Percentiles rank a stretch among this genome's conserved stretches.
phyloP scores from a whole-genome alignment of 1,140 invertebrate species.

The Cotesia glomerata region DNA sequence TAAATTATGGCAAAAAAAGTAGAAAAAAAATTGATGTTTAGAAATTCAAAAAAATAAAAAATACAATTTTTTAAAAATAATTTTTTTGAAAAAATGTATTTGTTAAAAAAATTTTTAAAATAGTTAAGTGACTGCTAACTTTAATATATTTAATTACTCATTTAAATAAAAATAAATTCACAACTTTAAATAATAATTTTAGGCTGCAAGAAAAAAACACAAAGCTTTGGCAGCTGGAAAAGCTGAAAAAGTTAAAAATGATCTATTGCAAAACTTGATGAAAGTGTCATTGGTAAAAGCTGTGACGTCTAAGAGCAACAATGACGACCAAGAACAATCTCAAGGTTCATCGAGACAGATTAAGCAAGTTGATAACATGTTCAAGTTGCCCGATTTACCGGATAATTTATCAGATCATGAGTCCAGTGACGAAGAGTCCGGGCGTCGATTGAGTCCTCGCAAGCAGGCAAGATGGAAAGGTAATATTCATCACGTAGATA shows the following conservation, averaged over 20 bases:
- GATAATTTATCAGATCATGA: slow-evolving; percentile 51
- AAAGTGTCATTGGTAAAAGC: slow-evolving; percentile 62
- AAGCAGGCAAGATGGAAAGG: slow-evolving; percentile 65
- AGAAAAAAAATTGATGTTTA: too few relatives aligned
- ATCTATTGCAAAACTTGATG: slow-evolving; percentile 73
- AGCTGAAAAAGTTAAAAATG: slow-evolving; percentile 75
- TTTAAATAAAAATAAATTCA: too few relatives aligned
- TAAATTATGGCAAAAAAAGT: too few relatives aligned
- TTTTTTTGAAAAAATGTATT: too few relatives aligned
- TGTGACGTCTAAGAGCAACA: slow-evolving; percentile 51
- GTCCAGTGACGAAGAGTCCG: slow-evolving; percentile 52
- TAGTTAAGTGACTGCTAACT: too few relatives aligned
- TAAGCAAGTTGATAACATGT: slow-evolving; percentile 65
- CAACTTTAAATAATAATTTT: slow-evolving; percentile 37
- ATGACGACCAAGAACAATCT: not conserved
- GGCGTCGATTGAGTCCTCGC: slow-evolving; percentile 56
- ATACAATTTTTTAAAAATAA: too few relatives aligned
- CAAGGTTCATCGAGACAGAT: slow-evolving; percentile 29
- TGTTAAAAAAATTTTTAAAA: too few relatives aligned
- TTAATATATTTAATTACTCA: not conserved
- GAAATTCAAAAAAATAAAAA: too few relatives aligned
- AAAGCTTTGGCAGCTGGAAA: slow-evolving; percentile 75
- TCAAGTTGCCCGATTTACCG: slow-evolving; percentile 73
- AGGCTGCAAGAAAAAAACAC: slow-evolving; percentile 79
- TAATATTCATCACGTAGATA: slow-evolving; percentile 81